A percentile compares a stretch with the other conserved stretches of the same genome.
Evolutionary conservation across 1,140 invertebrate species (phyloP).

Genomic region (Drosophila ficusphila): DNA sequence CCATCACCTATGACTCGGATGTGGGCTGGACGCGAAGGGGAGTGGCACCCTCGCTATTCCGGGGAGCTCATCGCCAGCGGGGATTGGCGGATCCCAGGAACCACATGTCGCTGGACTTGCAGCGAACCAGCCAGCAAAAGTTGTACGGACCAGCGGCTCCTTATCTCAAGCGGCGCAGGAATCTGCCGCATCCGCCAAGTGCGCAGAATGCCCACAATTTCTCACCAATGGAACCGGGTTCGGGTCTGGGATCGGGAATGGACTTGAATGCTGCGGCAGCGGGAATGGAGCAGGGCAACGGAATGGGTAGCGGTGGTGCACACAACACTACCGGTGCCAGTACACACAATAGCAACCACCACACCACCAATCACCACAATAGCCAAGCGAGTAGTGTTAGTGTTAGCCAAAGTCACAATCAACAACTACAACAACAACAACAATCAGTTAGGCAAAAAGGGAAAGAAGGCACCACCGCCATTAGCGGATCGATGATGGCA

Average conservation of each 20-base stretch:
- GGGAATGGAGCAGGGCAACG: constrained; percentile 33
- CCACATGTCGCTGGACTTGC: constrained; percentile 78
- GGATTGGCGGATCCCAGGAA: constrained; percentile 54
- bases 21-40: constrained; percentile 83
- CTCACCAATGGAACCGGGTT: constrained; percentile 70
- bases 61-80: constrained; percentile 59
- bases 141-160: constrained; percentile 74
- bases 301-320: constrained; percentile 51
- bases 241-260: constrained; percentile 8
- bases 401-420: constrained; percentile 47
- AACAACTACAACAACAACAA: constrained; percentile 56
- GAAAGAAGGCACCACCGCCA: constrained; percentile 78
- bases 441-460: constrained; percentile 82
- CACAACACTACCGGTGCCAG: constrained; percentile 49
- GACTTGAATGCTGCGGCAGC: constrained; percentile 2
- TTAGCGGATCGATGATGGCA: constrained; percentile 71
- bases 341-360: constrained; percentile 55
- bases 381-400: constrained; percentile 71
- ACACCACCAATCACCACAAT: constrained; percentile 42
- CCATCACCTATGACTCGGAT: constrained; percentile 84
- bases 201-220: constrained; percentile 82
- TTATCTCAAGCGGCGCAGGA: constrained; percentile 72
- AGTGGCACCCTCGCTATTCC: constrained; percentile 71
- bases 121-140: constrained; percentile 78
- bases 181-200: constrained; percentile 80